Evolutionary conservation across 2,888 invertebrate species (phyloP).

Genomic region (Tipula helvola): DNA sequence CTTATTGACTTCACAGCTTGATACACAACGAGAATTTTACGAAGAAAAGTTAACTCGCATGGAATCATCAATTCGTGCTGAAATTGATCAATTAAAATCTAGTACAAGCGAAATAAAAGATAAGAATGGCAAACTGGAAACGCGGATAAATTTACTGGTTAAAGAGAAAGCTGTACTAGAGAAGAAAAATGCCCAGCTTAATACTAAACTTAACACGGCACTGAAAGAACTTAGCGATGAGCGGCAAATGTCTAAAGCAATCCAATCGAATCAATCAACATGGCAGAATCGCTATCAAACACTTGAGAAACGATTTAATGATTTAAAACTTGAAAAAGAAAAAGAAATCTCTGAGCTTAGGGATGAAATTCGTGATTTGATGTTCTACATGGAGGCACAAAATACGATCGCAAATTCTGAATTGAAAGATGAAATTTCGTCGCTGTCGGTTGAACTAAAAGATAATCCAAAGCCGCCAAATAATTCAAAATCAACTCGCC

Average conservation of each 20-base stretch:
- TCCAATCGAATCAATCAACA: constrained; percentile 59
- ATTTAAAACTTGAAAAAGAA: constrained; percentile 46
- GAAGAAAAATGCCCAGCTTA: constrained; percentile 52
- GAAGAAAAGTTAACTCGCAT: constrained; percentile 60
- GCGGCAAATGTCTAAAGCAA: constrained; percentile 65
- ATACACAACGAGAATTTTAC: constrained; percentile 84
- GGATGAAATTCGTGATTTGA: constrained; percentile 90
- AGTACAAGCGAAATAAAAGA: constrained; percentile 40
- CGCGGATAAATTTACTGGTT: constrained; percentile 40
- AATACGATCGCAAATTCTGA: constrained; percentile 33
- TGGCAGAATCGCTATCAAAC: constrained; percentile 53
- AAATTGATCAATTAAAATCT: constrained; percentile 43
- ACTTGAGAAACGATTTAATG: constrained; percentile 41
- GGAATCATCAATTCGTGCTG: constrained; percentile 36
- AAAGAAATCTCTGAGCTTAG: constrained; percentile 67
- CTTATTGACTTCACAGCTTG: constrained; percentile 86
- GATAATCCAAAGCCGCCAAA: constrained; percentile 20
- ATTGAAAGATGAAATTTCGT: constrained; percentile 28
- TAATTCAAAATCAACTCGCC: neutral
- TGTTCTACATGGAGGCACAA: constrained; percentile 93
- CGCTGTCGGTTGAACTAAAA: constrained; percentile 29
- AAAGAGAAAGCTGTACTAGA: constrained; percentile 59
- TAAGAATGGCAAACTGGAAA: constrained; percentile 37
- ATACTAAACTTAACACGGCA: constrained; percentile 48
- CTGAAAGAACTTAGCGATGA: constrained; percentile 70